Evolutionary conservation across 2,797 vertebrate genomes (phyloP).

Genomic region (Eospalax fontanierii): DNA sequence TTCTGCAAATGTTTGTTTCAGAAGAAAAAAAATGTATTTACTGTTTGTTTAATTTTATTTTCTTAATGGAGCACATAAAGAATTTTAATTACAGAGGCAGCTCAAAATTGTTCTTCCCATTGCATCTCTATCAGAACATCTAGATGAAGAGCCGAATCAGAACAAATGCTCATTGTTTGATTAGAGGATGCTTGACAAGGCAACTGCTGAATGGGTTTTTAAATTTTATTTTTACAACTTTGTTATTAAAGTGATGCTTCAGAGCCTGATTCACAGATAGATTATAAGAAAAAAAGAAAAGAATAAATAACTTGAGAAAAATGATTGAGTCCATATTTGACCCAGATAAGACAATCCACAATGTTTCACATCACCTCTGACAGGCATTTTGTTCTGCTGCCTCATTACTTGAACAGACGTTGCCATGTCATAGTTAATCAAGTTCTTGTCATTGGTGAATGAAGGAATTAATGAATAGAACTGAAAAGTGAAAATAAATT

Average conservation of each 20-base stretch:
- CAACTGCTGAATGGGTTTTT: not conserved
- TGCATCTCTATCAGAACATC: not conserved
- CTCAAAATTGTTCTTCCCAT: not conserved
- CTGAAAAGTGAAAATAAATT: not conserved
- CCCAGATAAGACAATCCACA: fast-evolving
- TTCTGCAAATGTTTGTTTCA: not conserved
- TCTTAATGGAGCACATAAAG: not conserved
- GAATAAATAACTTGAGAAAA: not conserved
- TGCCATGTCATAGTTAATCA: too few species aligned
- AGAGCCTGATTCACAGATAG: not conserved
- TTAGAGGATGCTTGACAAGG: not conserved
- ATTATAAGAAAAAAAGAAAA: not conserved
- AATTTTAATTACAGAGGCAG: not conserved
- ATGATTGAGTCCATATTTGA: not conserved
- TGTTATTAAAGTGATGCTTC: not conserved
- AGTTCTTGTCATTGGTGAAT: not conserved
- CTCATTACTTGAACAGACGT: not conserved
- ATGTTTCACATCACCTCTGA: not conserved
- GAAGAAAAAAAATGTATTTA: not conserved
- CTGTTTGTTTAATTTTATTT: not conserved
- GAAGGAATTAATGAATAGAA: not conserved
- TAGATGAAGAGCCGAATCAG: not conserved
- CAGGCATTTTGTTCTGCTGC: not conserved
- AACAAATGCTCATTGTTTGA: not conserved
- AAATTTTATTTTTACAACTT: not conserved